Base-by-base conservation (phyloP, 2,888 invertebrate genomes). In the Thelaira solivaga region DNA sequence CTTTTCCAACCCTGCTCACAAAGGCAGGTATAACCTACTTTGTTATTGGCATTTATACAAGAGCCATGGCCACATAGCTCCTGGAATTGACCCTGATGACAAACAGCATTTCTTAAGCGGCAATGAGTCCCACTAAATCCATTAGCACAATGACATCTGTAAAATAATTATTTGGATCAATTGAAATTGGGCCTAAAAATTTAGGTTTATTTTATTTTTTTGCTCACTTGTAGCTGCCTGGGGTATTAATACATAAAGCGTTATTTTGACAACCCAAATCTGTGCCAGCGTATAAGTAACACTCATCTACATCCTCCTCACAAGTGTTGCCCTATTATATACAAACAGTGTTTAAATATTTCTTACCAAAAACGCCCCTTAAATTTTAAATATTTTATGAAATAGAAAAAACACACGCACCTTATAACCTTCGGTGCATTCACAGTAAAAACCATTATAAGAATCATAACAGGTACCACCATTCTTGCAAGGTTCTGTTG, bases 221-320 rank as follows among this genome's bases (percentile, higher is more conserved):
- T n/a, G 74, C 82, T 86, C 88, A 95, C 92, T 92, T 92, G 87
- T 95, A 97, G 43, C 93, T 91, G 69, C 97, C 97, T 0, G 91
- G 92, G 31, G 90, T 92, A 87, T 97, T 97, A 31, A 92, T 88
- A 85, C 97, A 97, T 0, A 92, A 92, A 0, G 94, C 97, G 53
- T 95, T 95, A 89, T 97, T 96, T 90, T 97, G 96, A 86, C 98
- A 98, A 0, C 96, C 97, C 31, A 96, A 90, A 85, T 95, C 96
- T 0, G 97, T 97, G 6, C 95, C 96, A 3, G 91, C 90, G 83
- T 93, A 94, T 83, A 91, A 91, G 0, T 90, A 89, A 87, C 98
- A 98, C 89, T 98, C 98, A 85, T 98, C 94, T 0, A 97, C 94
- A 88, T 98, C 97, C 0, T 89, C 87, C 62, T 93, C 92, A 87